phyloP scores from a whole-genome alignment of 2,888 invertebrate species.

The Linnaemya vulpina region DNA sequence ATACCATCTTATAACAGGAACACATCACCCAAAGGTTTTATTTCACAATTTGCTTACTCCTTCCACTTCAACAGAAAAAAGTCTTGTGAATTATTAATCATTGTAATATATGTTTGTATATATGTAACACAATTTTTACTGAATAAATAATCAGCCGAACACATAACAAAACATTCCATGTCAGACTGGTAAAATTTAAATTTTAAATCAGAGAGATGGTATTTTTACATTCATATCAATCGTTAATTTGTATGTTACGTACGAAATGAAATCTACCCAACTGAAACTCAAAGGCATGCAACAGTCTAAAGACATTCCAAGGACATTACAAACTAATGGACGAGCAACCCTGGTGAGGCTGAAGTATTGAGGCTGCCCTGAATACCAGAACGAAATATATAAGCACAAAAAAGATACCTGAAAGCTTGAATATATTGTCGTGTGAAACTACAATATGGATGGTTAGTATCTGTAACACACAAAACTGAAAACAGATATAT shows the following conservation, averaged over 20 bases:
- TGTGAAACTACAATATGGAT: slow-evolving; percentile 51
- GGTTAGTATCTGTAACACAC: slow-evolving; percentile 16
- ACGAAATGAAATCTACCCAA: slow-evolving; percentile 15
- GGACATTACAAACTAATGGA: slow-evolving; percentile 11
- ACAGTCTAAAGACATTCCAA: slow-evolving; percentile 51
- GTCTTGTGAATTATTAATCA: too few relatives aligned
- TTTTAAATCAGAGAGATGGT: slow-evolving; percentile 48
- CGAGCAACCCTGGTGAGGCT: background rate
- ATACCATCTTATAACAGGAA: too few relatives aligned
- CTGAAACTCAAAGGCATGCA: slow-evolving; percentile 58
- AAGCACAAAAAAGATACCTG: slow-evolving; percentile 54
- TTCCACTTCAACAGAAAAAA: background rate
- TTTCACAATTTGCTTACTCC: background rate
- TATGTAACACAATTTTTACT: background rate
- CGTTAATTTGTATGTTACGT: background rate
- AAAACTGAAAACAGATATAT: background rate
- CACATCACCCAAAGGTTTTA: background rate
- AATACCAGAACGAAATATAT: background rate
- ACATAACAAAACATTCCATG: slow-evolving; percentile 21
- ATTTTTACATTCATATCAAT: background rate
- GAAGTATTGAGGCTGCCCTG: background rate
- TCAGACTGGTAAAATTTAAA: slow-evolving; percentile 53
- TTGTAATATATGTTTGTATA: too few relatives aligned
- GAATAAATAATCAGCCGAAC: slow-evolving; percentile 2
- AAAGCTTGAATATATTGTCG: slow-evolving; percentile 51